phyloP scores from a whole-genome alignment of 2,888 invertebrate species.

The Sinopyrophorus schimmeli region DNA sequence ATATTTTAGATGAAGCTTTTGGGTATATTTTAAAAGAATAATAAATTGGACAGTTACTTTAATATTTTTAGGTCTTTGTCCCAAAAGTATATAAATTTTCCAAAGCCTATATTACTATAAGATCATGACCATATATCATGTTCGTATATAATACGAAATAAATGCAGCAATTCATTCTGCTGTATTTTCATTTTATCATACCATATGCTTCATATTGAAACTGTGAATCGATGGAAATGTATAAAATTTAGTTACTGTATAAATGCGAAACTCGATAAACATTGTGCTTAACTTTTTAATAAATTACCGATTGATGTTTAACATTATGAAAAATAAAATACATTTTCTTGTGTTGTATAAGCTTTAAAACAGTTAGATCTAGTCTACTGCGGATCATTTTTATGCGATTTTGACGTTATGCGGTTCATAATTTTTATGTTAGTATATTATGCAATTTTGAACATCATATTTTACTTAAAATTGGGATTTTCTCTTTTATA shows the following conservation, averaged over 20 bases:
- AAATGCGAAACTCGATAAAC: constrained; percentile 5
- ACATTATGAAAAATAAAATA: too few species aligned
- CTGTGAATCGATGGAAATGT: constrained; percentile 30
- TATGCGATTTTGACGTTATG: too few species aligned
- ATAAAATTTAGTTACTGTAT: constrained; percentile 19
- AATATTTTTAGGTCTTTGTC: constrained; percentile 22
- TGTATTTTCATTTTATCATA: constrained; percentile 35
- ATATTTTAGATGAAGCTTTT: too few species aligned
- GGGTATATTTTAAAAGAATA: background rate
- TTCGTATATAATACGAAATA: constrained; percentile 35
- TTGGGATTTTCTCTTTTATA: too few species aligned
- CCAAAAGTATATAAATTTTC: constrained; percentile 21
- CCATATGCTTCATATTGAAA: constrained; percentile 33
- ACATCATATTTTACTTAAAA: too few species aligned
- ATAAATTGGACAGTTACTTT: constrained; percentile 6
- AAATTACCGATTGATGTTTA: too few species aligned
- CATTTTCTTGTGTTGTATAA: too few species aligned
- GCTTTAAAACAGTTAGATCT: too few species aligned
- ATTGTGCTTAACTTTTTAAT: too few species aligned
- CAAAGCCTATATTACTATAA: constrained; percentile 26
- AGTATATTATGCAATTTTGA: too few species aligned
- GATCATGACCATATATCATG: constrained; percentile 32
- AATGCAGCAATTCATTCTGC: constrained; percentile 35
- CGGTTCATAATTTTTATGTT: too few species aligned
- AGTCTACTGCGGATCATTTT: too few species aligned